These are phyloP conservation scores for Chrysolina haemoptera DNA, from an alignment of 2,888 invertebrate genomes.

Conservation along the genomic window DNA sequence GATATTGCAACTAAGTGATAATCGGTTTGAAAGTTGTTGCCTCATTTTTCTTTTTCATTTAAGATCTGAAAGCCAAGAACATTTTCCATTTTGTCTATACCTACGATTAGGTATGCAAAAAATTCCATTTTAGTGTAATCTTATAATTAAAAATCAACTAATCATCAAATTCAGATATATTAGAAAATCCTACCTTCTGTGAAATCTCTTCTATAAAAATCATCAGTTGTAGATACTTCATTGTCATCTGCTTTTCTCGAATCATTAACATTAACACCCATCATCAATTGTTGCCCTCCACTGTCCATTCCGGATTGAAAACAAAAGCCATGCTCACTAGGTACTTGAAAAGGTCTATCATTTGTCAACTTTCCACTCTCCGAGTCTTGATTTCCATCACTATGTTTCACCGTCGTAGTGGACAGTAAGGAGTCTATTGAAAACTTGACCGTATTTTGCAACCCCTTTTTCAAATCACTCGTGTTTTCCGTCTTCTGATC, in stretches of 20 bases:
- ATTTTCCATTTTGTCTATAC: too few species aligned
- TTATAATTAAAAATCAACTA: too few species aligned
- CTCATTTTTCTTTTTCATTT: too few species aligned
- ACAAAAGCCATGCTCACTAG: slow-evolving; percentile 16
- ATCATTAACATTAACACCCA: neutral
- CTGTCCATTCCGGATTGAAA: slow-evolving; percentile 12
- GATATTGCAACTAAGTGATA: too few species aligned
- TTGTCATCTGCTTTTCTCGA: slow-evolving; percentile 38
- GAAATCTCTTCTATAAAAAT: slow-evolving; percentile 31
- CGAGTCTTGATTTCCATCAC: slow-evolving; percentile 4
- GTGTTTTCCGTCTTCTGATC: slow-evolving; percentile 23
- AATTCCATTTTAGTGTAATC: too few species aligned
- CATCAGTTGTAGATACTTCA: slow-evolving; percentile 42
- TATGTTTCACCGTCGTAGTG: slow-evolving; percentile 33
- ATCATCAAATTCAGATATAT: neutral
- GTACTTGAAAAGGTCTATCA: slow-evolving; percentile 14
- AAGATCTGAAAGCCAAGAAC: too few species aligned
- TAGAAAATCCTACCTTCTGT: slow-evolving; percentile 35
- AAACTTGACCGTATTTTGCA: slow-evolving; percentile 59
- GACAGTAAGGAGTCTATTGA: slow-evolving; percentile 62
- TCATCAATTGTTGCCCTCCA: neutral
- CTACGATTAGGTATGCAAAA: too few species aligned
- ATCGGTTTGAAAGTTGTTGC: too few species aligned
- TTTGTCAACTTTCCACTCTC: neutral
- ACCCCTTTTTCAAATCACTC: slow-evolving; percentile 39